phyloP scores from a whole-genome alignment of 2,888 invertebrate genomes.

The Kuschelorhynchus macadamiae region DNA sequence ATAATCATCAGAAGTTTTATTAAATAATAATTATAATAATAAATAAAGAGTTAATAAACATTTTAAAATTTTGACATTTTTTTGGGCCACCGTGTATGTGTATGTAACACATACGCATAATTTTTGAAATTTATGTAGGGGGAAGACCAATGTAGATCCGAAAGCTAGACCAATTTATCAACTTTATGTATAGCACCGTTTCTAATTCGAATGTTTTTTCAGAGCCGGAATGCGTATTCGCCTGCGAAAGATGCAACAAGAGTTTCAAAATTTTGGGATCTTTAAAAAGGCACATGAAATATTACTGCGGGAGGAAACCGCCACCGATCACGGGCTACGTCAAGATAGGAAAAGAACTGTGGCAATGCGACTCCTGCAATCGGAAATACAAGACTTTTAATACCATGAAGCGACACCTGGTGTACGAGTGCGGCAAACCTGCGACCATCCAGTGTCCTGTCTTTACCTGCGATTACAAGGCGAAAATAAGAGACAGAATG shows the following conservation, averaged over 20 bases:
- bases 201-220: no score
- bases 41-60: no score
- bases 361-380: constrained; percentile 52
- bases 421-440: constrained; percentile 60
- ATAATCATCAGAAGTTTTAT: no score
- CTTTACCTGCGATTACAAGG: constrained; percentile 57
- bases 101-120: no score
- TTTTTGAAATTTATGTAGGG: no score
- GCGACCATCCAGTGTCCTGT: constrained; percentile 59
- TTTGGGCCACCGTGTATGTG: no score
- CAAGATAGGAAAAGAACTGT: constrained; percentile 50
- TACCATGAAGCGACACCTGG: constrained; percentile 59
- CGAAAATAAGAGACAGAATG: constrained; percentile 61
- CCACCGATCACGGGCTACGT: constrained; percentile 58
- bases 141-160: no score
- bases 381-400: constrained; percentile 58
- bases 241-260: constrained; percentile 46
- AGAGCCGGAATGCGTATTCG: constrained; percentile 24
- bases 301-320: constrained; percentile 58
- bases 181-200: no score
- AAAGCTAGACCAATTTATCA: no score
- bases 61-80: no score
- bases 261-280: constrained; percentile 55
- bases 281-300: constrained; percentile 53
- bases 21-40: no score